Conservation (phyloP, 2,797 vertebrate genomes). For the Neoniphon sammara region DNA sequence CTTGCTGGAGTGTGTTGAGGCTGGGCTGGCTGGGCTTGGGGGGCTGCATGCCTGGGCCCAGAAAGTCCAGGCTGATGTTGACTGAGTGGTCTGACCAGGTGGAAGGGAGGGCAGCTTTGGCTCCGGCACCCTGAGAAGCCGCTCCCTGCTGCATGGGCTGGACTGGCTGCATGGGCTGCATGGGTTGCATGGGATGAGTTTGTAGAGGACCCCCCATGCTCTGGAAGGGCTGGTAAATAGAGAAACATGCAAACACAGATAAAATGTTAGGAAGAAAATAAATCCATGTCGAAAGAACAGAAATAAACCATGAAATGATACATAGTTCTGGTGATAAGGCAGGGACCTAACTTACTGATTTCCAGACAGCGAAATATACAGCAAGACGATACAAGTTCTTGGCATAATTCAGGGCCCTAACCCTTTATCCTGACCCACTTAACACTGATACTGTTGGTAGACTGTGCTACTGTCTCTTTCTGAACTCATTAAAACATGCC, state of each 20-base stretch:
- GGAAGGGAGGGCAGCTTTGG: conserved; percentile 89
- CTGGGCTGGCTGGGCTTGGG: conserved; percentile 93
- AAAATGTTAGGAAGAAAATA: conserved; percentile 10
- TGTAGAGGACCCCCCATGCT: conserved; percentile 86
- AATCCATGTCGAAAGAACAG: conserved; percentile 26
- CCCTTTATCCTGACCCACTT: conserved; percentile 50
- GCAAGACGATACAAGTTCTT: conserved; percentile 36
- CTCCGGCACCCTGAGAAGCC: conserved; percentile 84
- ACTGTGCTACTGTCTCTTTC: conserved; percentile 35
- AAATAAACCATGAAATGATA: conserved; percentile 3
- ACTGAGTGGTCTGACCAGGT: conserved; percentile 97
- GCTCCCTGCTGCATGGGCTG: conserved; percentile 85
- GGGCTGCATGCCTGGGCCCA: conserved; percentile 92
- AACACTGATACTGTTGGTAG: conserved; percentile 29
- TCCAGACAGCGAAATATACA: conserved; percentile 12
- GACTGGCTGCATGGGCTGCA: conserved; percentile 85
- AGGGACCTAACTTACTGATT: background rate
- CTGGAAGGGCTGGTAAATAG: conserved; percentile 84
- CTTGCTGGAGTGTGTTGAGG: conserved; percentile 95
- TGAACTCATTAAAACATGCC: conserved; percentile 56
- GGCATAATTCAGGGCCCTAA: conserved; percentile 20
- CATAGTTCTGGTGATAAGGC: background rate
- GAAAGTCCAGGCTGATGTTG: conserved; percentile 98
- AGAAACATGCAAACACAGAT: conserved; percentile 16
- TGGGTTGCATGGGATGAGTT: conserved; percentile 85